These are phyloP conservation scores for Lymantria dispar DNA, from an alignment of 2,888 invertebrate species.

Conservation along the genomic window DNA sequence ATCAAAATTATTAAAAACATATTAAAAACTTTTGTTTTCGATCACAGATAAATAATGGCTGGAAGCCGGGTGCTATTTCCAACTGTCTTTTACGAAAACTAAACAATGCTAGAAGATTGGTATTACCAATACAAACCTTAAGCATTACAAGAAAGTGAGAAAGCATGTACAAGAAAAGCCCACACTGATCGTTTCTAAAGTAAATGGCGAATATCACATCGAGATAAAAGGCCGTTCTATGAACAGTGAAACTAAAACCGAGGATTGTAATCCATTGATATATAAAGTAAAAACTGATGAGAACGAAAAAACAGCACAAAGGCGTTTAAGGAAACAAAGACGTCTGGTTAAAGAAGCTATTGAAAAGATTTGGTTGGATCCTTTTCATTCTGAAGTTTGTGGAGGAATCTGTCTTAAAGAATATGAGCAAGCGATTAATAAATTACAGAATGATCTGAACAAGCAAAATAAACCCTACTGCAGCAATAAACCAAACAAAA, in stretches of 20 bases:
- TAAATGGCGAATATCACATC: conserved; percentile 57
- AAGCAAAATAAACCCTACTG: conserved; percentile 37
- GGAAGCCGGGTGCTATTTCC: conserved; percentile 71
- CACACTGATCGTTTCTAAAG: conserved; percentile 55
- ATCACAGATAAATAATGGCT: conserved; percentile 54
- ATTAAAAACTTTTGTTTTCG: background rate
- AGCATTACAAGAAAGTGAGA: conserved; percentile 46
- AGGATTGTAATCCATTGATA: conserved; percentile 48
- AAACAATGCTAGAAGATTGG: conserved; percentile 48
- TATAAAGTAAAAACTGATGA: conserved; percentile 55
- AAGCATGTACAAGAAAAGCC: conserved; percentile 55
- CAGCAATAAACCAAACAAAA: conserved; percentile 3
- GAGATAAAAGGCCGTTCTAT: conserved; percentile 54
- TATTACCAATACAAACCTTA: conserved; percentile 24
- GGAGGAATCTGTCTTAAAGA: conserved; percentile 51
- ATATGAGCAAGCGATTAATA: conserved; percentile 53
- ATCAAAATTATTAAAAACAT: background rate
- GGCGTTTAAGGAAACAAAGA: conserved; percentile 33
- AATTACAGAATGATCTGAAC: conserved; percentile 35
- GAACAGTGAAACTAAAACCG: conserved; percentile 27
- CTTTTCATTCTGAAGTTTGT: conserved; percentile 54
- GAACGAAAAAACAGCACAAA: conserved; percentile 47
- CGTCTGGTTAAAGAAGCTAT: conserved; percentile 42
- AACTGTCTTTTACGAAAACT: conserved; percentile 55
- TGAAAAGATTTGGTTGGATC: conserved; percentile 47